Conservation (phyloP, 2,113 vertebrate genomes). For the Raphicerus campestris region DNA sequence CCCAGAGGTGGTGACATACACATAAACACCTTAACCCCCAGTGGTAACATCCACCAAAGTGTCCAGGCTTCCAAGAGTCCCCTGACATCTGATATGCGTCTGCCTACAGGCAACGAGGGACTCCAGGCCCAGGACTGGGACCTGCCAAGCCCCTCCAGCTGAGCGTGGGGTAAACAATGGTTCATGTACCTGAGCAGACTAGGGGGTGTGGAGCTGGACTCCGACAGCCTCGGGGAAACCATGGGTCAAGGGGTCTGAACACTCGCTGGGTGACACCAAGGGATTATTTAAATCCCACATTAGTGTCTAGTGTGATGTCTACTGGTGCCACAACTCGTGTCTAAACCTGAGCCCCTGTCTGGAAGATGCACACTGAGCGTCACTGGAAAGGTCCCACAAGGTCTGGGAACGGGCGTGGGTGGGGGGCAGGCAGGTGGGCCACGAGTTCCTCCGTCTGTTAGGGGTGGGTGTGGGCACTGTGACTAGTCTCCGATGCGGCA, state of each 20-base stretch:
- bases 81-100: rapidly evolving
- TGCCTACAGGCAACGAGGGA: background rate
- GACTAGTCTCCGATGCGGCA: background rate
- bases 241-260: background rate
- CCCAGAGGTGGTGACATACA: rapidly evolving
- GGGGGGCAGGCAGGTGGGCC: background rate
- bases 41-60: background rate
- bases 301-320: no score
- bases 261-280: rapidly evolving
- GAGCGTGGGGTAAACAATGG: rapidly evolving
- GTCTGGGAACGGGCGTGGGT: rapidly evolving
- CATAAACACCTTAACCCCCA: background rate
- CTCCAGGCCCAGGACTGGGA: background rate
- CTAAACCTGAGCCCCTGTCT: background rate
- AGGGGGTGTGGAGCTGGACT: rapidly evolving
- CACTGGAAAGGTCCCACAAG: background rate
- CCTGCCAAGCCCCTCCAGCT: background rate
- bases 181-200: rapidly evolving
- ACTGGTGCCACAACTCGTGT: rapidly evolving
- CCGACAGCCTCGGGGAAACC: background rate
- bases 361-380: background rate
- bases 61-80: background rate
- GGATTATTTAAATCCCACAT: no score
- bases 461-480: background rate
- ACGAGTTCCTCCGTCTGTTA: rapidly evolving